phyloP scores from a whole-genome alignment of 2,888 invertebrate genomes.

The Polyploca ridens region DNA sequence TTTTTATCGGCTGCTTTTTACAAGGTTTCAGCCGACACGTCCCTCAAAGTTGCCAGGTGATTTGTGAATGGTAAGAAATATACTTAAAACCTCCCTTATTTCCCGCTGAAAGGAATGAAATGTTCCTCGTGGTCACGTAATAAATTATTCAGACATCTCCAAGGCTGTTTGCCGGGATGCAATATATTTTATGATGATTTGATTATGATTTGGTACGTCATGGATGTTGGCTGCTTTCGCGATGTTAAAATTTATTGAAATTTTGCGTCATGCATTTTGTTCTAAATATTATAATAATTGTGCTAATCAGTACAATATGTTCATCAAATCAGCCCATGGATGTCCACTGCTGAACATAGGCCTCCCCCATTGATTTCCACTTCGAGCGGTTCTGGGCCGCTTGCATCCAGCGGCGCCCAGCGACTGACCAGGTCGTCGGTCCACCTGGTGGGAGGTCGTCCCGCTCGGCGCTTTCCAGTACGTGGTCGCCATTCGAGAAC shows the following conservation, averaged over 20 bases:
- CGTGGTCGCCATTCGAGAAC: too few species aligned
- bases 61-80: conserved; percentile 33
- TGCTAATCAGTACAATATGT: too few species aligned
- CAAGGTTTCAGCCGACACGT: conserved; percentile 13
- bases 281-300: not conserved
- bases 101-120: conserved; percentile 26
- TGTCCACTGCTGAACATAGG: too few species aligned
- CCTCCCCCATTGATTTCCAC: too few species aligned
- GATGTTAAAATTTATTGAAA: not conserved
- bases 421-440: too few species aligned
- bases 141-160: conserved; percentile 38
- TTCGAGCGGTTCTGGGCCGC: too few species aligned
- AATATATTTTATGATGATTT: conserved; percentile 16
- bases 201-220: conserved; percentile 4
- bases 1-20: conserved; percentile 17
- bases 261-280: not conserved
- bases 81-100: conserved; percentile 24
- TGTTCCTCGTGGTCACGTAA: conserved; percentile 36
- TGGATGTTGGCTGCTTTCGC: not conserved
- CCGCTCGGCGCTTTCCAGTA: too few species aligned
- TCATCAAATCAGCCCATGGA: too few species aligned
- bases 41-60: conserved; percentile 23
- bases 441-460: too few species aligned
- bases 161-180: conserved; percentile 18
- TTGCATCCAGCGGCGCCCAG: too few species aligned